Evolutionary conservation across 1,140 invertebrate species (phyloP).

Genomic region (Drosophila pectinifera): DNA sequence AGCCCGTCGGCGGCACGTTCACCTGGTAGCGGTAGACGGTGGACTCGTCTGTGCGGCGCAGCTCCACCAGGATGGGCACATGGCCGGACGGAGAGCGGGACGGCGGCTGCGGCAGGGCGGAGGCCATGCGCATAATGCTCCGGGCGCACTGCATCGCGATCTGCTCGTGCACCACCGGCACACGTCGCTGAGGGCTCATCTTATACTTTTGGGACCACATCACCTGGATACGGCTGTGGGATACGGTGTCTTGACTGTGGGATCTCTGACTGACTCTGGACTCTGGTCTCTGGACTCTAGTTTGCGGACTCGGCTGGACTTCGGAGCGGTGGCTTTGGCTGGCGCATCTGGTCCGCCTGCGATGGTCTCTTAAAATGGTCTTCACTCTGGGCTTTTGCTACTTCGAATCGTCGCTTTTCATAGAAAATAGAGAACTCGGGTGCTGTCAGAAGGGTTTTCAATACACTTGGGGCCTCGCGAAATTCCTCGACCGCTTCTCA

Average conservation of each 20-base stretch:
- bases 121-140: constrained; percentile 45
- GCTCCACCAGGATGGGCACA: constrained; percentile 61
- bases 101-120: constrained; percentile 51
- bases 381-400: constrained; percentile 12
- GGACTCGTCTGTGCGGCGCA: constrained; percentile 47
- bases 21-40: constrained; percentile 59
- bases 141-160: constrained; percentile 64
- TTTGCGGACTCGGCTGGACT: constrained; percentile 3
- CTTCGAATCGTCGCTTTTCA: constrained; percentile 40
- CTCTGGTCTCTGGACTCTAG: neutral
- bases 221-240: neutral
- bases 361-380: constrained; percentile 1
- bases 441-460: constrained; percentile 42
- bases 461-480: constrained; percentile 58
- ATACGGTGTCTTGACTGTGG: neutral
- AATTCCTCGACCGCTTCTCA: constrained; percentile 62
- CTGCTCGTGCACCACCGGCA: constrained; percentile 49
- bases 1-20: constrained; percentile 35
- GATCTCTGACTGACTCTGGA: neutral
- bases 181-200: constrained; percentile 5
- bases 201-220: constrained; percentile 46
- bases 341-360: constrained; percentile 22
- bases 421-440: constrained; percentile 55
- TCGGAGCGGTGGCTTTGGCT: constrained; percentile 21
- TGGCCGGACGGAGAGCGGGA: constrained; percentile 38